Evolutionary conservation across 2,888 invertebrate genomes (phyloP).

Genomic region (Lasioglossum figueresi): DNA sequence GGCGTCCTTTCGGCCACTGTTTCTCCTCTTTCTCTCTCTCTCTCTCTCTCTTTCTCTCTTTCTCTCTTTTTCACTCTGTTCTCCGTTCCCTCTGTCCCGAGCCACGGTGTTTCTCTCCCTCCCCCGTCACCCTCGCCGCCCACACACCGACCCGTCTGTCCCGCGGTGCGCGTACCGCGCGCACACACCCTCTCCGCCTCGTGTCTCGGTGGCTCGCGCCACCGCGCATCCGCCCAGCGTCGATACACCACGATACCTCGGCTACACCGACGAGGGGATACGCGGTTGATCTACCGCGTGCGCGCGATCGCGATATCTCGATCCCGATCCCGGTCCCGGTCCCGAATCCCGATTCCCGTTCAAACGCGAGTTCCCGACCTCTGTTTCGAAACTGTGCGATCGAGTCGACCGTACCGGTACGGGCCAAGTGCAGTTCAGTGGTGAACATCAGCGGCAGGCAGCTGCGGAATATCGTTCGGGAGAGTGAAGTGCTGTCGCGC

Average conservation of each 20-base stretch:
- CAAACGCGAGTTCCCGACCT: slow-evolving; percentile 18
- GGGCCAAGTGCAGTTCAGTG: slow-evolving; percentile 31
- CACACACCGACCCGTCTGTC: slow-evolving; percentile 27
- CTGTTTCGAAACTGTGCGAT: background rate
- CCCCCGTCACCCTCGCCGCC: slow-evolving; percentile 29
- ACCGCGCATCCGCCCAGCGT: slow-evolving; percentile 67
- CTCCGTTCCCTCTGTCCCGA: background rate
- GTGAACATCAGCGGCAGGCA: background rate
- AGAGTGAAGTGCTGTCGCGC: slow-evolving; percentile 35
- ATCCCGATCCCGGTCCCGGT: slow-evolving; percentile 29
- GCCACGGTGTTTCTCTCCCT: background rate
- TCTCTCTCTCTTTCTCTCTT: no score
- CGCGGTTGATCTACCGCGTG: slow-evolving; percentile 60
- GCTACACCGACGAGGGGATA: slow-evolving; percentile 41
- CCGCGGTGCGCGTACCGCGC: slow-evolving; percentile 33
- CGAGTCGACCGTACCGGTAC: slow-evolving; percentile 15
- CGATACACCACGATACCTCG: slow-evolving; percentile 64
- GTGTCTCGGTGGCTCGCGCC: slow-evolving; percentile 61
- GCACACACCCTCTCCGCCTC: slow-evolving; percentile 49
- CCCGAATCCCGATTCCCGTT: slow-evolving; percentile 25
- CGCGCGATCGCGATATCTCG: slow-evolving; percentile 56
- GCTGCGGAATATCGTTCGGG: slow-evolving; percentile 16
- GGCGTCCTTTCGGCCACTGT: slow-evolving; percentile 6
- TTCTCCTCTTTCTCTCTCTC: background rate
- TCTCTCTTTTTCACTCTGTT: background rate